Evolutionary conservation across 2,113 vertebrate genomes (phyloP).

Genomic region (Leptosomus discolor): DNA sequence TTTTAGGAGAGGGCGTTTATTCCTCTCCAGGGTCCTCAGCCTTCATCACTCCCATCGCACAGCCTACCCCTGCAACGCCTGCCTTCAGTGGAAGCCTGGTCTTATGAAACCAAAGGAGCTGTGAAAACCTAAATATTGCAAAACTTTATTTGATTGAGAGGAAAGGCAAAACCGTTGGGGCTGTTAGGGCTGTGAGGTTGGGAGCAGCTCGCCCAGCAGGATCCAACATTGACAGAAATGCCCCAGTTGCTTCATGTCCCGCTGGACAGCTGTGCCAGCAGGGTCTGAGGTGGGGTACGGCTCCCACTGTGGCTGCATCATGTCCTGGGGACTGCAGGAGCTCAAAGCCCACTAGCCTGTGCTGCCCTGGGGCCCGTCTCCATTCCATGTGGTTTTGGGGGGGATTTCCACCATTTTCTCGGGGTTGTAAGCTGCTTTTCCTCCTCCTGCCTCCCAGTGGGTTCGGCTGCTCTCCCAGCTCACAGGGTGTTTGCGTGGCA

Average conservation of each 20-base stretch:
- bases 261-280: accelerated
- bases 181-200: accelerated
- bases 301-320: neutral
- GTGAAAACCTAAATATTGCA: neutral
- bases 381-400: neutral
- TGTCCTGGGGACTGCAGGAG: neutral
- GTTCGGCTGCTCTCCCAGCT: neutral
- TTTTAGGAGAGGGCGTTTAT: neutral
- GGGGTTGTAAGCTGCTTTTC: neutral
- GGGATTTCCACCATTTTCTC: neutral
- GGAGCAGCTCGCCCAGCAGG: neutral
- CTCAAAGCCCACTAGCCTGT: accelerated
- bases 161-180: neutral
- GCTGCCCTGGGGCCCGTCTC: neutral
- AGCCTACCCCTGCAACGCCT: accelerated
- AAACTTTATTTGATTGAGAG: neutral
- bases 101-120: neutral
- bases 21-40: neutral
- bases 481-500: accelerated
- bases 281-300: accelerated
- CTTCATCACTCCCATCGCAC: neutral
- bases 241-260: accelerated
- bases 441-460: neutral
- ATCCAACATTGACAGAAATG: neutral
- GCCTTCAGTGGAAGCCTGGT: neutral